Conservation (phyloP, 1,140 invertebrate genomes). For the Hirudo medicinalis region DNA sequence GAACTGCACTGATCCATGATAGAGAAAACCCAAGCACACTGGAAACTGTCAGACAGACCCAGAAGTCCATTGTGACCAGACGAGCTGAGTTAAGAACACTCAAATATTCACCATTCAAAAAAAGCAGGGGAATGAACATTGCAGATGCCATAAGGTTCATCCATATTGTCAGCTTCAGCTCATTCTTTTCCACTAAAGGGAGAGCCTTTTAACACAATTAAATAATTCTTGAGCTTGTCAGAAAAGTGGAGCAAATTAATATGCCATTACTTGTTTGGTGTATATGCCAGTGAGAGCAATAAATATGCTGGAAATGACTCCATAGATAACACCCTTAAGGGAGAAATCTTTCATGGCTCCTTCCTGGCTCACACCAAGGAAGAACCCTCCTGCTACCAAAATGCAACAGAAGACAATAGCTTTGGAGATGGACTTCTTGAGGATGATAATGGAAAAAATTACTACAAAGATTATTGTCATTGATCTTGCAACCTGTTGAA, state of each 20-base stretch:
- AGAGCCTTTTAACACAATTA: constrained; percentile 23
- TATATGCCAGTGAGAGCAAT: constrained; percentile 36
- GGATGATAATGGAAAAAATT: constrained; percentile 30
- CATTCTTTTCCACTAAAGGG: constrained; percentile 27
- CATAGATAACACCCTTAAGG: constrained; percentile 34
- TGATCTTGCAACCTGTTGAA: constrained; percentile 31
- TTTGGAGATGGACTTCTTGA: constrained; percentile 28
- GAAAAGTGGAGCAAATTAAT: no score
- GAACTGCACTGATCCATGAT: constrained; percentile 36
- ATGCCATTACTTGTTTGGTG: constrained; percentile 26
- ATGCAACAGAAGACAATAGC: constrained; percentile 31
- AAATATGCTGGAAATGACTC: constrained; percentile 34
- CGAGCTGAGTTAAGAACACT: constrained; percentile 24
- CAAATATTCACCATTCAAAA: constrained; percentile 30
- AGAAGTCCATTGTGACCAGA: constrained; percentile 26
- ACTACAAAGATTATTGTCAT: constrained; percentile 39
- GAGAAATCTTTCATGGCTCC: constrained; percentile 32
- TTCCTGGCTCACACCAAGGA: constrained; percentile 38
- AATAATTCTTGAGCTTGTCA: no score
- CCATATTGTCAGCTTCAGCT: constrained; percentile 32
- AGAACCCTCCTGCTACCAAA: constrained; percentile 34
- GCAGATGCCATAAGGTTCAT: constrained; percentile 35
- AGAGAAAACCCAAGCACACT: constrained; percentile 34
- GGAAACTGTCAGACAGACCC: constrained; percentile 30
- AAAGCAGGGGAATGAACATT: constrained; percentile 32